Evolutionary conservation across 2,888 invertebrate genomes (phyloP), one percentile per base, ranked within the genome.

Genomic region (Heliconius hortense): DNA sequence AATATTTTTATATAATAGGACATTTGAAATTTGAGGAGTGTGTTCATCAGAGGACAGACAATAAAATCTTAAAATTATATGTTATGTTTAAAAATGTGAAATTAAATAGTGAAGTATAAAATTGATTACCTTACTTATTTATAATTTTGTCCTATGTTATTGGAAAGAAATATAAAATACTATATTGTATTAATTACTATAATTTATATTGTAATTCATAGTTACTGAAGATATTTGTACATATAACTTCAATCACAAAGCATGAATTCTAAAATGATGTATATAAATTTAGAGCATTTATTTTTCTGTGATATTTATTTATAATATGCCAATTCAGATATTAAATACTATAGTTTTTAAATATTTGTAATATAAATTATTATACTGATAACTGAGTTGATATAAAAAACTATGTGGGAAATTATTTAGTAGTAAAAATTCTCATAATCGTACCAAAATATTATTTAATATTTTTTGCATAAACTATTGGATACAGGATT

Each of bases 251-350:
- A 15, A 66, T 87, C 83, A 86, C 87, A 86, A 92, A 92, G 91
- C 93, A 92, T 90, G 85, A 87, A 93, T 94, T 93, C 92, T 93
- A 93, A 93, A 94, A 85, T 87, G 82, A 86, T 92, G 91, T 93
- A 92, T 78, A 70, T 74, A 74, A 60, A 78, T 73, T 56, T 43
- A 75, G 60, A 43, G n/a, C 84, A 80, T 88, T 88, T 90, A 79
- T 72, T 80, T 81, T 84, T 89, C 90, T 90, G 90, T 91, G 90
- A 90, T 90, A 89, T 85, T 60, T 73, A 48, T 72, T 74, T 53
- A 24, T 60, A 70, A 53, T 48, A 48, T 43, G 35, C 31, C 63
- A 35, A 64, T 64, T 35, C 64, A 21, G 39, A 39, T 39, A 15
- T 39, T 64, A 15, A 24, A 26, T 60, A 15, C 24, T 26, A 7